Base-by-base conservation (phyloP, 2,797 vertebrate species). In the Danio jaintianensis region DNA sequence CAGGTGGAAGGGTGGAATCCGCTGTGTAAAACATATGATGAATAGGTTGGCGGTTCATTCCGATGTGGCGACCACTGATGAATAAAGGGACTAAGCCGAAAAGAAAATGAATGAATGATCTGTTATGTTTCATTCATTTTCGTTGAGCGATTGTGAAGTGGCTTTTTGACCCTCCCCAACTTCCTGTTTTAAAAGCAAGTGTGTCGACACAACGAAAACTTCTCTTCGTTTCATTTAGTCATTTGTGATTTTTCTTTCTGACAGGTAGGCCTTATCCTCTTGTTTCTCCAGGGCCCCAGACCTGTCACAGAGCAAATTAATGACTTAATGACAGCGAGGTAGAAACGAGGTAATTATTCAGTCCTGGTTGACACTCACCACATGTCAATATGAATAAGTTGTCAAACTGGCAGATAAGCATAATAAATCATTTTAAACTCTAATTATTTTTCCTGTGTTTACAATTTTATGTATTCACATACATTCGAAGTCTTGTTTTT, bases 261-360 rank as follows among this genome's bases (percentile, higher is more conserved):
- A 64, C 48, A 53, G 50, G 75, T 68, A 47, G 40, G 71, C n/a
- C 56, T 48, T 74, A 48, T 78, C 52, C n/a, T 52, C 47, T 29
- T 72, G 68, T 63, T 72, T 20, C 45, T 66, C 29, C 9, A 29
- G 29, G 29, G 22, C n/a, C 16, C 4, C 16, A 58, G 8, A 87
- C 86, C 59, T 43, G 86, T 72, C 75, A 63, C 88, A 81, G 86
- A 80, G 86, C 61, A 84, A 83, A 68, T 45, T 84, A 89, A 91
- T 90, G 87, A 89, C 86, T 85, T 88, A 85, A 85, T 1, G 40
- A 80, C 86, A 85, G 82, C 43, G 52, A 40, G 11, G 43, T 75
- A 86, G 88, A 89, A 84, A 83, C 84, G 74, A 84, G 79, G 59
- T 82, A 76, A 82, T 90, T 87, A 89, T 90, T 93, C 90, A 89